phyloP scores from a whole-genome alignment of 1,140 invertebrate genomes.

The Habropoda laboriosa region DNA sequence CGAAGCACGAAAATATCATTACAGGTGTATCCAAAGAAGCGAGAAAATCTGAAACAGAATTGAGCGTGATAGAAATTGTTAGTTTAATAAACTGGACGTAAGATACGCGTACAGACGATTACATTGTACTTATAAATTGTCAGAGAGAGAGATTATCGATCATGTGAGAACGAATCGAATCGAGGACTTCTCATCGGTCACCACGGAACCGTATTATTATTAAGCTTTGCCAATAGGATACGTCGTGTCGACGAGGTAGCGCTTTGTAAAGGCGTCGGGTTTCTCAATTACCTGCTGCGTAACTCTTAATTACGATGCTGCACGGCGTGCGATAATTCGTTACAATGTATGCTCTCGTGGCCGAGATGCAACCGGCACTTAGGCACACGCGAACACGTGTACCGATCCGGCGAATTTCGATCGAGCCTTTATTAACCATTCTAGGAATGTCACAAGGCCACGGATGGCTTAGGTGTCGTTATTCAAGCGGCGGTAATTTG shows the following conservation, averaged over 20 bases:
- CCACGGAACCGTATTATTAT: conserved; percentile 59
- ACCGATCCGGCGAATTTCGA: conserved; percentile 41
- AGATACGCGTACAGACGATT: neutral
- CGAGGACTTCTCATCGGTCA: conserved; percentile 21
- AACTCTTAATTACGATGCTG: conserved; percentile 63
- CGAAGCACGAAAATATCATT: too few relatives aligned
- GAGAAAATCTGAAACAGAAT: too few relatives aligned
- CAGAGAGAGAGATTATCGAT: neutral
- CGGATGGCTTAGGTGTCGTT: conserved; percentile 3
- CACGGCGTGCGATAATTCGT: conserved; percentile 56
- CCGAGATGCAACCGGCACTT: conserved; percentile 8
- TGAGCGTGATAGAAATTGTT: too few relatives aligned
- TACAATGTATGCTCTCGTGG: conserved; percentile 45
- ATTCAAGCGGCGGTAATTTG: conserved; percentile 31
- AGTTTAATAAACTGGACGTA: too few relatives aligned
- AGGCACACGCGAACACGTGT: conserved; percentile 6
- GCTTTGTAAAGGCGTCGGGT: conserved; percentile 43
- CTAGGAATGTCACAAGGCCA: conserved; percentile 23
- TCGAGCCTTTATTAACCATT: neutral
- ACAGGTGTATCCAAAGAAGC: too few relatives aligned
- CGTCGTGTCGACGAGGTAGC: conserved; percentile 50
- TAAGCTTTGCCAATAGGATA: conserved; percentile 49
- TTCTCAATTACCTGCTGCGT: conserved; percentile 64
- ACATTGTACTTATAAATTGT: too few relatives aligned
- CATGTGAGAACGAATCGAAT: conserved; percentile 1